A percentile compares a stretch with the other conserved stretches of the same genome.
phyloP scores from a whole-genome alignment of 2,888 invertebrate species.

The Sphecodes monilicornis region DNA sequence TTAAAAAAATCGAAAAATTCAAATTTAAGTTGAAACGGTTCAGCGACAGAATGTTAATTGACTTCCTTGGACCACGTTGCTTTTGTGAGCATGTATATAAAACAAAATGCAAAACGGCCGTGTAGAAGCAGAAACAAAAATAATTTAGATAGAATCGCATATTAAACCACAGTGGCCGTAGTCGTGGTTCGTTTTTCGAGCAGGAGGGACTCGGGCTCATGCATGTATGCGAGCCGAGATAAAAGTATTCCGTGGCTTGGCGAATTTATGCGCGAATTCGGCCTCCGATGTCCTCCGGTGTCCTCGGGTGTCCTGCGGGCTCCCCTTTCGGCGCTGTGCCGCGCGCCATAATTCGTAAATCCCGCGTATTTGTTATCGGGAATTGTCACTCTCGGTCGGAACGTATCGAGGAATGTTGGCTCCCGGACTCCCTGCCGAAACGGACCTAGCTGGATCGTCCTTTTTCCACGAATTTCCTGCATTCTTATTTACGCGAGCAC shows the following conservation, averaged over 20 bases:
- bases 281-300: slow-evolving; percentile 36
- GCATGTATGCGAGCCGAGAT: slow-evolving; percentile 48
- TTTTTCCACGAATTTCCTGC: slow-evolving; percentile 56
- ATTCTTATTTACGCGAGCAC: slow-evolving; percentile 51
- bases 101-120: not conserved
- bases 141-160: not conserved
- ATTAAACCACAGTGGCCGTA: slow-evolving; percentile 26
- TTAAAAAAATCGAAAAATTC: not conserved
- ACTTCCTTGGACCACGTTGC: not conserved
- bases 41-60: not conserved
- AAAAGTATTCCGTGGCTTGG: slow-evolving; percentile 71
- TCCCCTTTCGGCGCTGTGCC: slow-evolving; percentile 31
- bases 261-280: slow-evolving; percentile 75
- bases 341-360: slow-evolving; percentile 66
- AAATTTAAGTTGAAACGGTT: not conserved
- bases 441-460: not conserved
- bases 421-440: slow-evolving; percentile 7
- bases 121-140: not conserved
- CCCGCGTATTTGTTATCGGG: slow-evolving; percentile 67
- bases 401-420: slow-evolving; percentile 53
- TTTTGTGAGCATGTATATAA: not conserved
- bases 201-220: slow-evolving; percentile 48
- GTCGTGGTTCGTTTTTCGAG: slow-evolving; percentile 44
- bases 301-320: slow-evolving; percentile 31
- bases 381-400: slow-evolving; percentile 62